Evolutionary conservation across 2,888 invertebrate species (phyloP).

Genomic region (Cataglyphis livida): DNA sequence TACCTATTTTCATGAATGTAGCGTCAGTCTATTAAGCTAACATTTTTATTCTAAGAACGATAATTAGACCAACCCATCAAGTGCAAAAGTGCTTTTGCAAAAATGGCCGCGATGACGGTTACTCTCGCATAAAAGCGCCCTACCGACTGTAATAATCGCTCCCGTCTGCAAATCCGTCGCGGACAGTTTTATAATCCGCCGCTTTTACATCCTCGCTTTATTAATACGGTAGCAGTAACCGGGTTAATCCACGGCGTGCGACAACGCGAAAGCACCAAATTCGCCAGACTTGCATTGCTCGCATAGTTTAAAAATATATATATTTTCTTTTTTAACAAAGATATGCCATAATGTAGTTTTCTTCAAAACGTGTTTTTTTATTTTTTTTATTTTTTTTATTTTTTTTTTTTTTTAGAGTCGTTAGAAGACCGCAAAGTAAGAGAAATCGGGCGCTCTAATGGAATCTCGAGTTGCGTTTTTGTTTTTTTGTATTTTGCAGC

Average conservation of each 20-base stretch:
- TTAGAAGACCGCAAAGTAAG: background rate
- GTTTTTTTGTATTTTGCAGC: background rate
- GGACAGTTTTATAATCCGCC: constrained; percentile 56
- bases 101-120: constrained; percentile 38
- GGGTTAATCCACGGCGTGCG: constrained; percentile 67
- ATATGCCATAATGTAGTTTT: background rate
- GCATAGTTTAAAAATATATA: constrained; percentile 7
- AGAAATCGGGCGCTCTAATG: background rate
- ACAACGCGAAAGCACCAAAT: constrained; percentile 27
- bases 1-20: background rate
- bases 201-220: constrained; percentile 61
- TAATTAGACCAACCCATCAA: constrained; percentile 58
- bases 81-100: constrained; percentile 29
- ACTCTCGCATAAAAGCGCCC: constrained; percentile 44
- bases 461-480: constrained; percentile 4
- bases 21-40: background rate
- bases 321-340: background rate
- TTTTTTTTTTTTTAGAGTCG: background rate
- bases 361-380: background rate
- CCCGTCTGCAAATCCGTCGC: constrained; percentile 41
- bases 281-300: constrained; percentile 13
- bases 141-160: constrained; percentile 33
- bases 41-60: constrained; percentile 37
- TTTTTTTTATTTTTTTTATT: background rate
- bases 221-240: constrained; percentile 74